These are phyloP conservation scores for Bombus affinis DNA, from an alignment of 1,140 invertebrate genomes.

Conservation along the genomic window DNA sequence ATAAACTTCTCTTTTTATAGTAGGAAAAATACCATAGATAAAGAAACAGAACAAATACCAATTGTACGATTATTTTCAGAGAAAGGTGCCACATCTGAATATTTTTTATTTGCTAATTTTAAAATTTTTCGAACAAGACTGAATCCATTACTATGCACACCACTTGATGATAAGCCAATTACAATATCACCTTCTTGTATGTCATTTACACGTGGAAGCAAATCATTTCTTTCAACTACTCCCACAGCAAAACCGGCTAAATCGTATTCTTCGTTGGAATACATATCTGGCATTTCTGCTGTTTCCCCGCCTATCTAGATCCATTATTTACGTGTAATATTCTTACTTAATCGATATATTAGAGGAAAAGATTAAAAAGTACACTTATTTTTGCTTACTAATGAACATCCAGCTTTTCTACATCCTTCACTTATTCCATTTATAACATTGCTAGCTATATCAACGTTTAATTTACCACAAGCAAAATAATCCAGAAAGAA, in stretches of 20 bases:
- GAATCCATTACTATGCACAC: conserved; percentile 98
- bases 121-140: conserved; percentile 95
- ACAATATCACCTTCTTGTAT: conserved; percentile 92
- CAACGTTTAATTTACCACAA: conserved; percentile 91
- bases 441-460: conserved; percentile 90
- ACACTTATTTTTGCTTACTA: conserved; percentile 87
- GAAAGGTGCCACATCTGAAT: conserved; percentile 90
- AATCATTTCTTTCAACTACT: conserved; percentile 89
- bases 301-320: conserved; percentile 92
- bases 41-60: conserved; percentile 75
- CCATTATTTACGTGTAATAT: neutral
- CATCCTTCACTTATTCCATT: conserved; percentile 95
- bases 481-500: conserved; percentile 99
- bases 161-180: conserved; percentile 94
- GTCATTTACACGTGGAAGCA: conserved; percentile 89
- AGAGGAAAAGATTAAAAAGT: neutral
- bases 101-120: conserved; percentile 85
- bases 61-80: conserved; percentile 85
- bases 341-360: neutral
- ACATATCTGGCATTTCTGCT: conserved; percentile 98
- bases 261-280: conserved; percentile 93
- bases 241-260: conserved; percentile 98
- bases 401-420: conserved; percentile 91
- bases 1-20: neutral
- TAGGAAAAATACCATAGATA: neutral